Evolutionary conservation across 2,113 vertebrate genomes (phyloP), one percentile per base, ranked within the genome.

Genomic region (Hepsetus odoe): DNA sequence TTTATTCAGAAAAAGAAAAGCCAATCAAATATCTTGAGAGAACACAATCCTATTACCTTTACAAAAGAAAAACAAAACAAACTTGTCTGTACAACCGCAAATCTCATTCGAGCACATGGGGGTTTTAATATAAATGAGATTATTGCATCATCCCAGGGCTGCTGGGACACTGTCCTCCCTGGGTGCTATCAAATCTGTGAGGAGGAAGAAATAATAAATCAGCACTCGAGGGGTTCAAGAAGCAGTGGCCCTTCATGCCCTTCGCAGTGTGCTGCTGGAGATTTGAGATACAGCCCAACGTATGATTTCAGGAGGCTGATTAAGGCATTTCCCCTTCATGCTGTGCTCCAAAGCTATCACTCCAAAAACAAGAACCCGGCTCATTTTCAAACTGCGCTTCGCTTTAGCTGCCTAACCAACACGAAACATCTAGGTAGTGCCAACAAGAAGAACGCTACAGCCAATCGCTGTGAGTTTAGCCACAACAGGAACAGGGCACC

Each of bases 71-170:
- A 58, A 51, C 51, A n/a, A n/a, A n/a, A n/a, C n/a, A n/a, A n/a
- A n/a, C n/a, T n/a, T 66, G 24, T 78, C 62, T 64, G 71, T 82
- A 73, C 81, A 75, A 32, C 76, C 77, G 65, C 35, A 80, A 72
- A 68, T 88, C 87, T 88, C 86, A 89, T 87, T 91, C 85, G 53
- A 68, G 65, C 65, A 84, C 83, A 80, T 11, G 79, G 83, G 86
- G 87, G 71, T 77, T 85, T 33, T 24, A 81, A 55, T 55, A 55
- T 8, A 84, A 30, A 87, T 83, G 85, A 14, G 77, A 84, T 86
- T 90, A 91, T 86, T 91, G 88, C 86, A 76, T 88, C 68, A 91
- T 78, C 74, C 88, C 74, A 87, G 88, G 78, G 85, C 32, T n/a
- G 20, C 12, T 3, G 20, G n/a, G 18, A 67, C 78, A 87, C 73